A percentile compares a stretch with the other conserved stretches of the same genome.
Evolutionary conservation across 2,888 invertebrate species (phyloP).

Genomic region (Anagyrus pseudococci): DNA sequence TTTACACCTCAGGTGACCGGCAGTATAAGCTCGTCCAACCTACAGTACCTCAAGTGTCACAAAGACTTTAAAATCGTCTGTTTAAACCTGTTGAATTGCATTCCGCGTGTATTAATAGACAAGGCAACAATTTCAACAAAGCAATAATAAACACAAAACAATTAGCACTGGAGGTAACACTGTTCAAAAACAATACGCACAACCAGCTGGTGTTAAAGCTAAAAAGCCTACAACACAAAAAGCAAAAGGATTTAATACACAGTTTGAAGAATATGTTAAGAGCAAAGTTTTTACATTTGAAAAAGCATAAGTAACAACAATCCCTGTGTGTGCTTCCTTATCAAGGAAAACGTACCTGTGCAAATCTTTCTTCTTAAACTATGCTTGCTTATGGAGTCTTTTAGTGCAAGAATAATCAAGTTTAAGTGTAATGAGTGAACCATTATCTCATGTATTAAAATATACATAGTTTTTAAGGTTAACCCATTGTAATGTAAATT

Average conservation of each 20-base stretch:
- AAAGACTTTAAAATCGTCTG: too few species aligned
- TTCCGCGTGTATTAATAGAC: too few species aligned
- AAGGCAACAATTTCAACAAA: neutral
- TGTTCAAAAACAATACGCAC: slow-evolving; percentile 41
- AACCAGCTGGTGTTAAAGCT: slow-evolving; percentile 61
- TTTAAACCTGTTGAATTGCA: too few species aligned
- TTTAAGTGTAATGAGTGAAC: too few species aligned
- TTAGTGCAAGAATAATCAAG: too few species aligned
- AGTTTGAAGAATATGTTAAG: slow-evolving; percentile 94
- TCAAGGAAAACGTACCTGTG: too few species aligned
- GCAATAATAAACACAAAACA: slow-evolving; percentile 50
- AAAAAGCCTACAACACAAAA: slow-evolving; percentile 72
- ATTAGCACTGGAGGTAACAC: slow-evolving; percentile 49
- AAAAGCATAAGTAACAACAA: slow-evolving; percentile 24
- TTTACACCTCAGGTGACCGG: too few species aligned
- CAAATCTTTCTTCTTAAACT: neutral
- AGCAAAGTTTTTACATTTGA: slow-evolving; percentile 33
- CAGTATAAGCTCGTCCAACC: too few species aligned
- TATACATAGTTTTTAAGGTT: too few species aligned
- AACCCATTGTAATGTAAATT: neutral
- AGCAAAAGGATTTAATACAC: slow-evolving; percentile 93
- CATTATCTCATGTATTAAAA: too few species aligned
- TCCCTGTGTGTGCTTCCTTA: too few species aligned
- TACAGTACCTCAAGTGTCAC: too few species aligned
- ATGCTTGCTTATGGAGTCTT: neutral